Conservation (phyloP, 1,140 invertebrate species). For the Lepidurus apus region DNA sequence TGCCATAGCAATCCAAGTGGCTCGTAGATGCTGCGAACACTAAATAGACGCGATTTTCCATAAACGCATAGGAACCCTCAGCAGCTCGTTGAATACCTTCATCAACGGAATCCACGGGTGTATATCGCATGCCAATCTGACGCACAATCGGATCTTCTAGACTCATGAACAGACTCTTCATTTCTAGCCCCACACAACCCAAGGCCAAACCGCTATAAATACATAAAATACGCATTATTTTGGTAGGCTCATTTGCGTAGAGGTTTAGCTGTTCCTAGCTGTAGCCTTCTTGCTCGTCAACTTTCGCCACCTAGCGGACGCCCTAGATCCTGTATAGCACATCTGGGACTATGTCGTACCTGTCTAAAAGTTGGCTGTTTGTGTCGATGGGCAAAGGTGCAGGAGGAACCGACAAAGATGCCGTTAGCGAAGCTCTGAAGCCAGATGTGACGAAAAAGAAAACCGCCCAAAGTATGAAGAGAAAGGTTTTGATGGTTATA, state of each 20-base stretch:
- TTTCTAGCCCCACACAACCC: not conserved
- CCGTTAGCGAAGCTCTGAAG: not conserved
- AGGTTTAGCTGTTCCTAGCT: too few species aligned
- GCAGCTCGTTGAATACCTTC: not conserved
- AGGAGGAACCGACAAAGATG: not conserved
- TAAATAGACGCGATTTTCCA: not conserved
- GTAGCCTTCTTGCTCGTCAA: too few species aligned
- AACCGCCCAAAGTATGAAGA: not conserved
- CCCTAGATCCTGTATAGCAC: too few species aligned
- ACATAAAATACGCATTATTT: not conserved
- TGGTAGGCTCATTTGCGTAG: not conserved
- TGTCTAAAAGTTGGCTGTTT: not conserved
- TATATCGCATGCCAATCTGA: not conserved
- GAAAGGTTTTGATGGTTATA: not conserved
- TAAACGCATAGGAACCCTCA: conserved; percentile 3
- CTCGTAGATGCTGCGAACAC: not conserved
- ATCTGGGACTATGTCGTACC: not conserved
- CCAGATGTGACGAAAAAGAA: not conserved
- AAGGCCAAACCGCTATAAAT: not conserved
- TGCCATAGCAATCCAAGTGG: not conserved
- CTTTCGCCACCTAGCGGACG: too few species aligned
- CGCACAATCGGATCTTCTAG: not conserved
- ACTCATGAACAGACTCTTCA: not conserved
- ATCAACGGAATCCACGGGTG: not conserved
- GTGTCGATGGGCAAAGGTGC: not conserved